Evolutionary conservation across 2,797 vertebrate genomes (phyloP).

Genomic region (Aselliscus stoliczkanus): DNA sequence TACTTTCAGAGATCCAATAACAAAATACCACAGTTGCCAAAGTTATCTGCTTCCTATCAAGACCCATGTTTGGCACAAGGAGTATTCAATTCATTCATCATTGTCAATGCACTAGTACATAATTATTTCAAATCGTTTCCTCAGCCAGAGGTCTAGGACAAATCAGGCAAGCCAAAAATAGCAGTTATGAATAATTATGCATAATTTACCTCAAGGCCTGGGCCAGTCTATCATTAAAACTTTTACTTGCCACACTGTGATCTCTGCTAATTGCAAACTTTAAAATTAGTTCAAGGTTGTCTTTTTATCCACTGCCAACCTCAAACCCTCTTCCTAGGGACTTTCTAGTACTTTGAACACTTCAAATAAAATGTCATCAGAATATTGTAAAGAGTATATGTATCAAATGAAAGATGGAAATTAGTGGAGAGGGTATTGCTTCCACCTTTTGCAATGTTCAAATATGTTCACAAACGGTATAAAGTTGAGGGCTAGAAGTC

Average conservation of each 20-base stretch:
- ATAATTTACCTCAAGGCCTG: constrained; percentile 95
- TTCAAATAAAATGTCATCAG: constrained; percentile 62
- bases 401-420: neutral
- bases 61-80: constrained; percentile 78
- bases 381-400: neutral
- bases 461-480: constrained; percentile 35
- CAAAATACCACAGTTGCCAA: constrained; percentile 77
- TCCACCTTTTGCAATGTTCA: constrained; percentile 47
- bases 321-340: constrained; percentile 59
- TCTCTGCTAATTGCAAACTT: constrained; percentile 78
- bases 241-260: constrained; percentile 83
- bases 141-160: constrained; percentile 90
- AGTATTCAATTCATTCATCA: constrained; percentile 89
- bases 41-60: constrained; percentile 87
- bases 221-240: constrained; percentile 83
- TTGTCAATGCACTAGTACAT: constrained; percentile 86
- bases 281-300: constrained; percentile 80
- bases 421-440: neutral
- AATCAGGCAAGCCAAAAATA: constrained; percentile 93
- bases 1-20: constrained; percentile 65
- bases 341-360: constrained; percentile 67
- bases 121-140: constrained; percentile 98
- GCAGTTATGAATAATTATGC: constrained; percentile 96
- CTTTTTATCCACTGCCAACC: constrained; percentile 61
- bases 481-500: constrained; percentile 49